These are phyloP conservation scores for Brevimyrus niger DNA, from an alignment of 2,113 vertebrate species.

Conservation along the genomic window DNA sequence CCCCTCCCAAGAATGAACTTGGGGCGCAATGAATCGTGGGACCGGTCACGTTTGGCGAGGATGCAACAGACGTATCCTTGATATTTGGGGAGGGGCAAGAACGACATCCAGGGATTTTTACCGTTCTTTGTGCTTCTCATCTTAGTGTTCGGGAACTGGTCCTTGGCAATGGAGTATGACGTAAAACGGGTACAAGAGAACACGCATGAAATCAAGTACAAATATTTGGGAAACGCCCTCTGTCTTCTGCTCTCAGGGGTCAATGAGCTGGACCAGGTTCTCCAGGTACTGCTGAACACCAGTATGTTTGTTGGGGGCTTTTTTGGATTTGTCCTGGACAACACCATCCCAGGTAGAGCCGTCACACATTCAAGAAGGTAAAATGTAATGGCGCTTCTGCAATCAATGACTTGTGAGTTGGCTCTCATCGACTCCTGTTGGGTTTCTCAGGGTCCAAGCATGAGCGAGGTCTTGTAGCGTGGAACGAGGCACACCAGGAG, in stretches of 20 bases:
- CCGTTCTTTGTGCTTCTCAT: not conserved
- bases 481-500: conserved; percentile 66
- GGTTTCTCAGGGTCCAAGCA: conserved; percentile 67
- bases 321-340: conserved; percentile 85
- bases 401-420: not conserved
- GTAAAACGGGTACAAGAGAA: not conserved
- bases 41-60: not conserved
- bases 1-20: not conserved
- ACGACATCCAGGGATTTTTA: not conserved
- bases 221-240: not conserved
- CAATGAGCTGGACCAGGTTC: conserved; percentile 77
- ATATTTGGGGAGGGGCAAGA: not conserved
- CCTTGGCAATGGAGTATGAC: not conserved
- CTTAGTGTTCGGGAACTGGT: not conserved
- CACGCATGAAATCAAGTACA: not conserved
- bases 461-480: conserved; percentile 76
- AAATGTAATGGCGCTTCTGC: not conserved
- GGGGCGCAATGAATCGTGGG: not conserved
- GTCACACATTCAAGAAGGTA: not conserved
- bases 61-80: not conserved
- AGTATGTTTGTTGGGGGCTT: conserved; percentile 93
- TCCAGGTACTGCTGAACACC: conserved; percentile 87
- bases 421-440: not conserved
- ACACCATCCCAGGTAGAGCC: conserved; percentile 86
- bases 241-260: conserved; percentile 61